Conservation (phyloP, 37 sponge, comb jelly and placozoan species). For the Mnemiopsis leidyi region DNA sequence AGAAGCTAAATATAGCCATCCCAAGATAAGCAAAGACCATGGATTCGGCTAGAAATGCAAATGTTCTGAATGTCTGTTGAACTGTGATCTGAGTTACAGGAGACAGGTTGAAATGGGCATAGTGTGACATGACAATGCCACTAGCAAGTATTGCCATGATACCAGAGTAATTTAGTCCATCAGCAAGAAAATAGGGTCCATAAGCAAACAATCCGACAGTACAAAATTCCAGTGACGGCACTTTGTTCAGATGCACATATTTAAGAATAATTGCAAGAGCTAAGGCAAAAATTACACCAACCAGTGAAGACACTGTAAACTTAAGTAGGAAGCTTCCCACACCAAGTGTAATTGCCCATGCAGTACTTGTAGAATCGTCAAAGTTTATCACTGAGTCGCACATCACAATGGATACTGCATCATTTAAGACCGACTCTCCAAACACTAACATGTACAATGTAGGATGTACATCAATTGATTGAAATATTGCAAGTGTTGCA, state of each 20-base stretch:
- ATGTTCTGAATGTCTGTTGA: constrained; percentile 80
- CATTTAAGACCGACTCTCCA: constrained; percentile 96
- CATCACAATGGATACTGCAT: constrained; percentile 95
- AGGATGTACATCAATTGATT: constrained; percentile 88
- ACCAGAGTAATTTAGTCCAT: constrained; percentile 81
- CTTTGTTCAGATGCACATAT: background rate
- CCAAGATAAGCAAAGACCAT: constrained; percentile 19
- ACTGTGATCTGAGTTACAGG: constrained; percentile 88
- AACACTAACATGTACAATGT: constrained; percentile 95
- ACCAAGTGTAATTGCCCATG: constrained; percentile 42
- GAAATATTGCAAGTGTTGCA: constrained; percentile 94
- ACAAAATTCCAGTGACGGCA: constrained; percentile 83
- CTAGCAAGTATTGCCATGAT: constrained; percentile 93
- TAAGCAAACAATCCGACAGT: constrained; percentile 82
- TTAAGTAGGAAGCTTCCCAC: constrained; percentile 80
- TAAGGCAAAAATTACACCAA: constrained; percentile 81
- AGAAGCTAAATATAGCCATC: constrained; percentile 43
- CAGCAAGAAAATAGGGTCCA: constrained; percentile 84
- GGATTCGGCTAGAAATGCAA: constrained; percentile 86
- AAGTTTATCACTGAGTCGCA: constrained; percentile 9
- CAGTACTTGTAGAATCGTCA: constrained; percentile 33
- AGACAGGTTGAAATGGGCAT: constrained; percentile 92
- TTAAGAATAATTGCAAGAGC: constrained; percentile 81
- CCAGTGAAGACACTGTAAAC: constrained; percentile 82
- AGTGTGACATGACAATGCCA: constrained; percentile 97